phyloP scores from a whole-genome alignment of 2,797 vertebrate species.

The Rhinichthys osculus region DNA sequence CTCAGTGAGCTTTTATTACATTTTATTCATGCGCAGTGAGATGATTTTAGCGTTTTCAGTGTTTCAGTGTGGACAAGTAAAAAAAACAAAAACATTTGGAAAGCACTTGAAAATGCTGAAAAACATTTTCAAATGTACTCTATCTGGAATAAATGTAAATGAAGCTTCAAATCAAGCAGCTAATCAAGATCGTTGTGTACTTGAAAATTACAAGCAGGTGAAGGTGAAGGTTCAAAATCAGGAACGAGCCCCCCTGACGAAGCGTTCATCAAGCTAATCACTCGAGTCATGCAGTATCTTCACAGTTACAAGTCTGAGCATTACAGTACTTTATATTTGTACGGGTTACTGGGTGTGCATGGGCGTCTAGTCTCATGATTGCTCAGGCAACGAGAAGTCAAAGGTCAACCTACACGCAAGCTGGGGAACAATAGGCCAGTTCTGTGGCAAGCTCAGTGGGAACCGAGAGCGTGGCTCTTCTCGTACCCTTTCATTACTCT shows the following conservation, averaged over 20 bases:
- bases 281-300: background rate
- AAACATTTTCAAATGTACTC: background rate
- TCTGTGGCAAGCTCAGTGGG: constrained; percentile 70
- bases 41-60: background rate
- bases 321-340: background rate
- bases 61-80: background rate
- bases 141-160: background rate
- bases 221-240: background rate
- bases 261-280: background rate
- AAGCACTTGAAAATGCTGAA: background rate
- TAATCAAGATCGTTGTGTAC: background rate
- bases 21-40: background rate
- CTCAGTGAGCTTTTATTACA: background rate
- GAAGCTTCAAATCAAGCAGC: background rate
- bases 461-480: constrained; percentile 71
- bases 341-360: constrained; percentile 54
- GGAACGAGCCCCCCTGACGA: background rate
- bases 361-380: constrained; percentile 75
- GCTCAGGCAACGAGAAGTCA: constrained; percentile 61
- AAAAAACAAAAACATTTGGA: background rate
- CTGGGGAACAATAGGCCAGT: constrained; percentile 73
- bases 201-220: background rate
- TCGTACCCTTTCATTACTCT: constrained; percentile 76
- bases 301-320: background rate
- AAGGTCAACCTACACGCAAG: constrained; percentile 74